phyloP scores from a whole-genome alignment of 1,140 invertebrate genomes.

The Pseudobourletiella spinata region DNA sequence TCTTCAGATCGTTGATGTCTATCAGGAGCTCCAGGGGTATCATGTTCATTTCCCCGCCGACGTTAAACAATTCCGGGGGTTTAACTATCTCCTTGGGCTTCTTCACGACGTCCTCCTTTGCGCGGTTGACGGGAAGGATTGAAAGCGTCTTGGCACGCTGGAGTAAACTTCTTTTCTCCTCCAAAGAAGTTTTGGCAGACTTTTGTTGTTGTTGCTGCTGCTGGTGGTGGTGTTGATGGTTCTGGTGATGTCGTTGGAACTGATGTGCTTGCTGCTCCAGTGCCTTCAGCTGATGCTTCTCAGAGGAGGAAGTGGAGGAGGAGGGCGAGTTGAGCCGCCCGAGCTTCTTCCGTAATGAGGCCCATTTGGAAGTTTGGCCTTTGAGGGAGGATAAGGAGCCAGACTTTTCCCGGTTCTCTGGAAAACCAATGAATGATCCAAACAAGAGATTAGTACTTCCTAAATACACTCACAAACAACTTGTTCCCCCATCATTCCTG shows the following conservation, averaged over 20 bases:
- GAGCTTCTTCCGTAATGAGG: constrained; percentile 33
- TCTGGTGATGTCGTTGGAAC: no score
- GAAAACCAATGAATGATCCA: neutral
- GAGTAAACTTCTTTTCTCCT: constrained; percentile 30
- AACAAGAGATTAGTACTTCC: constrained; percentile 7
- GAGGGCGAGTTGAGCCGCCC: constrained; percentile 20
- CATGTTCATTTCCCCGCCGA: constrained; percentile 36
- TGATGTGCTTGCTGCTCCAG: constrained; percentile 9
- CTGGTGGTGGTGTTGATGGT: neutral
- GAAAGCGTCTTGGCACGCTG: constrained; percentile 34
- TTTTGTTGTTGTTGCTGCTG: neutral
- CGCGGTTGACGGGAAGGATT: constrained; percentile 28
- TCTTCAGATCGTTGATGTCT: constrained; percentile 32
- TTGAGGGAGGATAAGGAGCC: constrained; percentile 34
- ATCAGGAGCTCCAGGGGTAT: constrained; percentile 35
- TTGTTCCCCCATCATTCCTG: neutral
- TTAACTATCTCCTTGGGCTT: constrained; percentile 19
- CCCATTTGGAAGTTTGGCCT: constrained; percentile 30
- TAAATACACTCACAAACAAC: neutral
- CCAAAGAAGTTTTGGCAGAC: constrained; percentile 5
- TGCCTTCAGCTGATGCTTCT: constrained; percentile 11
- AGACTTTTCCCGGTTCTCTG: constrained; percentile 26
- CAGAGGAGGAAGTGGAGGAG: no score
- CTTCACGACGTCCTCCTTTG: constrained; percentile 13
- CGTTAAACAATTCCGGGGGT: constrained; percentile 30